phyloP scores from a whole-genome alignment of 2,888 invertebrate species.

The Balanococcus diminutus region DNA sequence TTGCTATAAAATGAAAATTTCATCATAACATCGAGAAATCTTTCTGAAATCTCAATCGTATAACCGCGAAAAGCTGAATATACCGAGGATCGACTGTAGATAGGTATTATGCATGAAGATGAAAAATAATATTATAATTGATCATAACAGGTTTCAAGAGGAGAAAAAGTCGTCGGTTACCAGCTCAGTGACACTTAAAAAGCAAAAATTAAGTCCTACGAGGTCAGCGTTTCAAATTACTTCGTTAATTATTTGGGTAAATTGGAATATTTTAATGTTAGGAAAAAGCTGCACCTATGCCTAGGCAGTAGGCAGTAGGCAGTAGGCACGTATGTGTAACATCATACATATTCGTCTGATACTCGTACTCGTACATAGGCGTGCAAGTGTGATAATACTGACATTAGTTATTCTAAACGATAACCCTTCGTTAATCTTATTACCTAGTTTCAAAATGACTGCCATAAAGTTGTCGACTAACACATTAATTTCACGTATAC shows the following conservation, averaged over 20 bases:
- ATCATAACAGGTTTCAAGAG: background rate
- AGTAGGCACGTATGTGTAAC: background rate
- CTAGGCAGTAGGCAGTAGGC: background rate
- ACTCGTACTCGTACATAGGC: too few species aligned
- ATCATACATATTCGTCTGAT: too few species aligned
- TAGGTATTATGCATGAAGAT: background rate
- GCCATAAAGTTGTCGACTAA: constrained; percentile 39
- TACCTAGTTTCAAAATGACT: constrained; percentile 35
- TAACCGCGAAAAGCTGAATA: background rate
- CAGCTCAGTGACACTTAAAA: background rate
- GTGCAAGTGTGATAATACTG: constrained; percentile 19
- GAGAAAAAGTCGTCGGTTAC: background rate
- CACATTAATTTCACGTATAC: constrained; percentile 40
- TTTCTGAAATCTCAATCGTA: background rate
- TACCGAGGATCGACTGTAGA: too few species aligned
- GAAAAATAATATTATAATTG: constrained; percentile 8
- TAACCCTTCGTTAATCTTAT: constrained; percentile 36
- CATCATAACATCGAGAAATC: background rate
- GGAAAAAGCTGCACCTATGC: background rate
- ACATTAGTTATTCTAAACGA: constrained; percentile 42
- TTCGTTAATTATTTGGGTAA: constrained; percentile 32
- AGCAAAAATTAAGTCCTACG: background rate
- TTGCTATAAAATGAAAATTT: background rate
- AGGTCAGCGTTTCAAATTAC: constrained; percentile 31
- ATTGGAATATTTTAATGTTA: constrained; percentile 30